Evolutionary conservation across 1,140 invertebrate genomes (phyloP).

Genomic region (Dendrolimus punctatus): DNA sequence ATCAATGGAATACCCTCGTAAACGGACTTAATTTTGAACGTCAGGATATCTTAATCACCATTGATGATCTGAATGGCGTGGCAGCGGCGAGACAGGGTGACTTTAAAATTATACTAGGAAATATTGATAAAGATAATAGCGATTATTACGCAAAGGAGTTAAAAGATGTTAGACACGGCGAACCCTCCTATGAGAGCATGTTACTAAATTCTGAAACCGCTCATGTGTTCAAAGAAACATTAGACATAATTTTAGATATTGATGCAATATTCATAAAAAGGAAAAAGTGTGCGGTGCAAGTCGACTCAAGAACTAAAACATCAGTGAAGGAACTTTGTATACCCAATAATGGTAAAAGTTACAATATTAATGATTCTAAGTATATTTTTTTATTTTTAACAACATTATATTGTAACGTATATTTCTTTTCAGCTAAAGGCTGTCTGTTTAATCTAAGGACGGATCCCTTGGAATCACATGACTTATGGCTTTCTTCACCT

Average conservation of each 20-base stretch:
- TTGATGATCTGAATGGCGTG: slow-evolving; percentile 25
- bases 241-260: slow-evolving; percentile 9
- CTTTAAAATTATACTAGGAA: slow-evolving; percentile 32
- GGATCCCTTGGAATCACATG: slow-evolving; percentile 23
- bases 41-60: slow-evolving; percentile 71
- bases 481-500: slow-evolving; percentile 21
- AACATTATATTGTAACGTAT: background rate
- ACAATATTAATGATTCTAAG: background rate
- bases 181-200: slow-evolving; percentile 18
- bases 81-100: slow-evolving; percentile 31
- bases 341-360: slow-evolving; percentile 20
- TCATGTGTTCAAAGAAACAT: slow-evolving; percentile 24
- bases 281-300: background rate
- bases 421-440: slow-evolving; percentile 25
- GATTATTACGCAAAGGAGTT: slow-evolving; percentile 22
- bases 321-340: slow-evolving; percentile 15
- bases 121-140: slow-evolving; percentile 15
- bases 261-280: slow-evolving; percentile 1
- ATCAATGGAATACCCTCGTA: slow-evolving; percentile 77
- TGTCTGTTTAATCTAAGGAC: slow-evolving; percentile 26
- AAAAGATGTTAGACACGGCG: slow-evolving; percentile 6
- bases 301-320: background rate
- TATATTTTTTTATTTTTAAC: background rate
- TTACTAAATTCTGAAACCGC: slow-evolving; percentile 20
- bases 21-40: slow-evolving; percentile 71